Percentiles rank a stretch among this genome's conserved stretches.
phyloP scores from a whole-genome alignment of 2,888 invertebrate genomes.

The Macrophya alboannulata region DNA sequence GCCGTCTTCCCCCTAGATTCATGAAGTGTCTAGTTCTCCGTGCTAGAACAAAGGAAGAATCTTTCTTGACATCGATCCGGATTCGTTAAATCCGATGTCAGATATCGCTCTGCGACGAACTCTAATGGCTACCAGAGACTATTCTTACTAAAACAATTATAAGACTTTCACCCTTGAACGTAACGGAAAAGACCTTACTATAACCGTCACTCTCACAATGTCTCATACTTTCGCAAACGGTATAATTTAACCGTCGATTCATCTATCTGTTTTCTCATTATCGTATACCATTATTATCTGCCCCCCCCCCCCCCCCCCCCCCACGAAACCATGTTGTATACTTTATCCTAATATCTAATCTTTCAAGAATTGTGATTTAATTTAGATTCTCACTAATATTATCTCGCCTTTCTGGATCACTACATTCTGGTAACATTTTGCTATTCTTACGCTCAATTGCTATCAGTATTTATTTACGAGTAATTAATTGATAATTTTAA shows the following conservation, averaged over 20 bases:
- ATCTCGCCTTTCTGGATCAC: neutral
- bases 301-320: neutral
- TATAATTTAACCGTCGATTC: conserved; percentile 36
- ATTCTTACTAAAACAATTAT: conserved; percentile 44
- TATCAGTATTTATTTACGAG: conserved; percentile 53
- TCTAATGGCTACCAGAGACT: conserved; percentile 23
- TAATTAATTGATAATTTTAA: conserved; percentile 41
- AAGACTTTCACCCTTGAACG: conserved; percentile 50
- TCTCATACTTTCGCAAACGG: conserved; percentile 44
- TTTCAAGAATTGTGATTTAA: conserved; percentile 49
- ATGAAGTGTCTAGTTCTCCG: neutral
- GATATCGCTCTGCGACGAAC: neutral
- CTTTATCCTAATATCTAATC: neutral
- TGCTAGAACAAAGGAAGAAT: conserved; percentile 4
- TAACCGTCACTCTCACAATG: conserved; percentile 43
- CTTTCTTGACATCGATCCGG: neutral
- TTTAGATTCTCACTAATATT: conserved; percentile 20
- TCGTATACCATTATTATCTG: neutral
- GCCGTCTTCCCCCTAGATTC: conserved; percentile 71
- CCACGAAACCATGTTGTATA: neutral
- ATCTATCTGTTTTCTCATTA: conserved; percentile 21
- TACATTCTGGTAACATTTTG: neutral
- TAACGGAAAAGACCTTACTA: conserved; percentile 29
- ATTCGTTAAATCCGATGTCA: neutral
- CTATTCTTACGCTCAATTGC: conserved; percentile 33